A percentile compares a stretch with the other conserved stretches of the same genome.
Conservation (phyloP, 37 sponge, comb jelly and placozoan species). For the Ephydatia muelleri region DNA sequence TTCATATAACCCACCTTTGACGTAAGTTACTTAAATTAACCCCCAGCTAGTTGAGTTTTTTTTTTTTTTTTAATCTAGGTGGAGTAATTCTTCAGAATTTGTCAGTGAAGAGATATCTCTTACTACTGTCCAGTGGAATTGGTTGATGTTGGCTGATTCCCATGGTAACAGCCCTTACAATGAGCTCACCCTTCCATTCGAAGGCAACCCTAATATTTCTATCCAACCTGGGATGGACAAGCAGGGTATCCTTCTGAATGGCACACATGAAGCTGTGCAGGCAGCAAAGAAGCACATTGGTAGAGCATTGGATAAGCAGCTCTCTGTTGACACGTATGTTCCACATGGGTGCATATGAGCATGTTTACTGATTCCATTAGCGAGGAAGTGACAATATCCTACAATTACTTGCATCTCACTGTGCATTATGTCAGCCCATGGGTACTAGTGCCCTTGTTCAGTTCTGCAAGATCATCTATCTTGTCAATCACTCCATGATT, state of each 20-base stretch:
- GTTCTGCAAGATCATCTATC: no score
- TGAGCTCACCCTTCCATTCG: constrained; percentile 37
- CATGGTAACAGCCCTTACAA: constrained; percentile 29
- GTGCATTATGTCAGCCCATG: no score
- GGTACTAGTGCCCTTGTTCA: no score
- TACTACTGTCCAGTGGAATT: constrained; percentile 46
- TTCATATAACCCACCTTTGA: no score
- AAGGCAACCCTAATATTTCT: constrained; percentile 54
- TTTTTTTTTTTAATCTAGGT: no score
- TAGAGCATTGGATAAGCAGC: constrained; percentile 30
- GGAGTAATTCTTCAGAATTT: no score
- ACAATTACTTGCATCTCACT: no score
- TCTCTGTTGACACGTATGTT: constrained; percentile 9
- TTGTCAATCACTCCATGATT: no score
- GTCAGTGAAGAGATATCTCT: background rate
- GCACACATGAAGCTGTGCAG: constrained; percentile 39
- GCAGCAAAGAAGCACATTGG: constrained; percentile 31
- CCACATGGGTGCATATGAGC: background rate
- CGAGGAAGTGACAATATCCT: no score
- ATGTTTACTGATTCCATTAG: background rate
- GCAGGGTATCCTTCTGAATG: constrained; percentile 22
- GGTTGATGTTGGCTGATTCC: constrained; percentile 21
- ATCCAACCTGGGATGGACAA: constrained; percentile 13
- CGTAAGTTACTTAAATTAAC: no score
- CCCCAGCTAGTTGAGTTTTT: no score